These are phyloP conservation scores for Drosophila quinaria DNA, from an alignment of 2,888 invertebrate species.

Conservation along the genomic window DNA sequence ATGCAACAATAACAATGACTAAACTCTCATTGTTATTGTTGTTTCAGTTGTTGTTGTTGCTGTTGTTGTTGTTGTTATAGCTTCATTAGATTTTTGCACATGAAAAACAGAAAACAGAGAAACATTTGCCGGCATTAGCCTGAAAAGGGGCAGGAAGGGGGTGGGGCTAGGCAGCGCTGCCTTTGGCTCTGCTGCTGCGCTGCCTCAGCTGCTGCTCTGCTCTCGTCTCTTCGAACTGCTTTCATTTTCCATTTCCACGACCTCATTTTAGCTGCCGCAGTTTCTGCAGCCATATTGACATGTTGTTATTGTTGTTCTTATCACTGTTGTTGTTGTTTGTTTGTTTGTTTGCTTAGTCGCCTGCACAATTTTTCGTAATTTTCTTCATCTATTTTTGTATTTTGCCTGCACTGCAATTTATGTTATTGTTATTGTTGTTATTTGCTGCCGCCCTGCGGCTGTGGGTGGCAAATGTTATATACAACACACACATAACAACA, in stretches of 20 bases:
- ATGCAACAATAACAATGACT: slow-evolving; percentile 29
- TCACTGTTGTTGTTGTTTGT: not conserved
- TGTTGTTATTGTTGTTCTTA: slow-evolving; percentile 1
- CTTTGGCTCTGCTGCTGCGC: slow-evolving; percentile 24
- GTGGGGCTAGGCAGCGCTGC: slow-evolving; percentile 3
- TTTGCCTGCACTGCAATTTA: slow-evolving; percentile 54
- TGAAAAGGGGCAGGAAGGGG: not conserved
- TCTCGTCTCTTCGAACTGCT: slow-evolving; percentile 74
- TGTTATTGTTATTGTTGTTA: slow-evolving; percentile 36
- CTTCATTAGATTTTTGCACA: slow-evolving; percentile 55
- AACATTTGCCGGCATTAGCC: slow-evolving; percentile 53
- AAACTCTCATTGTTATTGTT: slow-evolving; percentile 31
- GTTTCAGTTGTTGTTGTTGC: slow-evolving; percentile 3
- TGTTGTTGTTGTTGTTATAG: slow-evolving; percentile 39
- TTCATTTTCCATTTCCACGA: slow-evolving; percentile 86
- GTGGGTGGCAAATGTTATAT: slow-evolving; percentile 66
- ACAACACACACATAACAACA: slow-evolving; percentile 10
- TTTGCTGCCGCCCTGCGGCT: slow-evolving; percentile 60
- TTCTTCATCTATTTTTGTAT: slow-evolving; percentile 46
- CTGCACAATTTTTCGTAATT: slow-evolving; percentile 55
- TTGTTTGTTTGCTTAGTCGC: slow-evolving; percentile 27
- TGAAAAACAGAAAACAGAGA: slow-evolving; percentile 27
- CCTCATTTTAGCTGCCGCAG: slow-evolving; percentile 77
- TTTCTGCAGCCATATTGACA: slow-evolving; percentile 11
- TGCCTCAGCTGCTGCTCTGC: slow-evolving; percentile 49